Conservation (phyloP, 1,140 invertebrate genomes). For the Papilio polytes region DNA sequence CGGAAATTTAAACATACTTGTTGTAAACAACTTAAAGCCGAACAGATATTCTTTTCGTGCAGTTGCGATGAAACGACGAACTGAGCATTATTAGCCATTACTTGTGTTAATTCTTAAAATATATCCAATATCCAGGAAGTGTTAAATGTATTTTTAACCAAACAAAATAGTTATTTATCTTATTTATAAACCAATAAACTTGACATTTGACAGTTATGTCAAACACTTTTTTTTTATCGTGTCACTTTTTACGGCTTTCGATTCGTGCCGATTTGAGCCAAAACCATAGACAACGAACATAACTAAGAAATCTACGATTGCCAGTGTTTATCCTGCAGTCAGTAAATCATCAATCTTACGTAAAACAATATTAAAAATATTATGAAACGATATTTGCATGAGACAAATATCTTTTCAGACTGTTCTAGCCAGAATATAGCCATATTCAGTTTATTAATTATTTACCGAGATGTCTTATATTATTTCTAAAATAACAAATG, state of each 20-base stretch:
- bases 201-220: neutral
- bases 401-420: too few relatives aligned
- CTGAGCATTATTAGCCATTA: slow-evolving; percentile 49
- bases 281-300: neutral
- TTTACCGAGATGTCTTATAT: too few relatives aligned
- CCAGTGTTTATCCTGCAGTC: too few relatives aligned
- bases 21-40: slow-evolving; percentile 66
- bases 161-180: neutral
- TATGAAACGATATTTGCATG: too few relatives aligned
- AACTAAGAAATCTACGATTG: too few relatives aligned
- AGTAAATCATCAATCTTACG: too few relatives aligned
- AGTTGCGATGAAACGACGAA: slow-evolving; percentile 64
- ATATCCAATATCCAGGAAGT: neutral
- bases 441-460: too few relatives aligned
- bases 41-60: slow-evolving; percentile 63
- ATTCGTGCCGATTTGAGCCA: neutral
- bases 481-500: neutral
- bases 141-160: neutral
- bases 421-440: too few relatives aligned
- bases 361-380: too few relatives aligned
- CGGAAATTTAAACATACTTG: slow-evolving; percentile 56
- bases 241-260: neutral
- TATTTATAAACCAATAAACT: neutral
- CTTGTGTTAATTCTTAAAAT: slow-evolving; percentile 22
- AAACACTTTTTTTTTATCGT: neutral